Evolutionary conservation across 2,888 invertebrate species (phyloP).

Genomic region (Gerris lacustris): DNA sequence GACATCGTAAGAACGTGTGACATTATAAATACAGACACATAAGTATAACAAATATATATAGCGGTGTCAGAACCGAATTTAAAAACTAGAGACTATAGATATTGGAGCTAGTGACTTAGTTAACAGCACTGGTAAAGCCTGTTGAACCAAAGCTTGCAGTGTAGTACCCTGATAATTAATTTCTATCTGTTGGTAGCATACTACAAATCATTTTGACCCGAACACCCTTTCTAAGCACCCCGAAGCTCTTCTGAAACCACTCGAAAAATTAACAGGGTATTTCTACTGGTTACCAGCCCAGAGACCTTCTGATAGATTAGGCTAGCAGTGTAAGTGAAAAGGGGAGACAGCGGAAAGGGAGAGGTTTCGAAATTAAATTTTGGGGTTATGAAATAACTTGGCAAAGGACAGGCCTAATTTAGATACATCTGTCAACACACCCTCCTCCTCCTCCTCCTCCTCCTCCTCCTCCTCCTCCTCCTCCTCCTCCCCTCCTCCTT

Average conservation of each 20-base stretch:
- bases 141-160: no score
- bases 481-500: no score
- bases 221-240: not conserved
- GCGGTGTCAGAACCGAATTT: no score
- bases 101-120: no score
- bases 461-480: no score
- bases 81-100: no score
- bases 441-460: not conserved
- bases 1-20: no score
- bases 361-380: not conserved
- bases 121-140: no score
- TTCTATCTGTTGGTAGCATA: not conserved
- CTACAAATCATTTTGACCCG: not conserved
- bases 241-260: not conserved
- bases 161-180: not conserved
- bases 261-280: not conserved
- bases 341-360: not conserved
- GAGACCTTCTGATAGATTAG: no score
- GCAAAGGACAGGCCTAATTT: not conserved
- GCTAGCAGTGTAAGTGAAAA: no score
- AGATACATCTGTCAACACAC: not conserved
- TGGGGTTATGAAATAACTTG: constrained; percentile 1
- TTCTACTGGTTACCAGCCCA: not conserved
- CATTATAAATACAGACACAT: no score
- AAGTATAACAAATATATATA: no score